Conservation (phyloP, 2,888 invertebrate genomes). For the Orchestes rusci region DNA sequence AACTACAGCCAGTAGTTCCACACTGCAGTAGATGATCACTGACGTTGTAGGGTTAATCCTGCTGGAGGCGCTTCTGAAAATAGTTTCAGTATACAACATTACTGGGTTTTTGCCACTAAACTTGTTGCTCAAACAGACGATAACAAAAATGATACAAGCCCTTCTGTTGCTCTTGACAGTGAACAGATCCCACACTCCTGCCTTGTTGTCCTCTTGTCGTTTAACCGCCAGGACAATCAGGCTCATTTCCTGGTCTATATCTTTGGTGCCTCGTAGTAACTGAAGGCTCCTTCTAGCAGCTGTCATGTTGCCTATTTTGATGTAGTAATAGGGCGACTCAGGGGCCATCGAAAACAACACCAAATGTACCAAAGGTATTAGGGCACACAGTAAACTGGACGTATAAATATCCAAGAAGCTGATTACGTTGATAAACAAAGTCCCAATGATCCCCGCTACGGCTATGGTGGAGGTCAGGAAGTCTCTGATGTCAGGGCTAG, state of each 20-base stretch:
- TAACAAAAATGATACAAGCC: slow-evolving; percentile 54
- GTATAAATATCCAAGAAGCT: slow-evolving; percentile 51
- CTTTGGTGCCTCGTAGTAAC: slow-evolving; percentile 50
- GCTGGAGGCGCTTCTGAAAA: slow-evolving; percentile 49
- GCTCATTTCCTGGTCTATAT: slow-evolving; percentile 47
- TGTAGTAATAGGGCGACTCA: slow-evolving; percentile 54
- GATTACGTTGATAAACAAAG: slow-evolving; percentile 55
- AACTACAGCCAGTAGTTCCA: slow-evolving; percentile 52
- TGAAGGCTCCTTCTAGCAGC: slow-evolving; percentile 50
- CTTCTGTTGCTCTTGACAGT: slow-evolving; percentile 52
- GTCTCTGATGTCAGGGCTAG: slow-evolving; percentile 51
- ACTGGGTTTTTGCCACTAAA: slow-evolving; percentile 58
- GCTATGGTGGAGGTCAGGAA: slow-evolving; percentile 56
- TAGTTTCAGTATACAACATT: slow-evolving; percentile 55
- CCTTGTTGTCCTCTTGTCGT: slow-evolving; percentile 46
- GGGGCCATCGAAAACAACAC: slow-evolving; percentile 55
- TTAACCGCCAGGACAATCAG: slow-evolving; percentile 36
- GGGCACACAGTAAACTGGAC: slow-evolving; percentile 51
- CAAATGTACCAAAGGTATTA: slow-evolving; percentile 52
- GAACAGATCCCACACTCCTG: slow-evolving; percentile 47
- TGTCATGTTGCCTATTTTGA: slow-evolving; percentile 41
- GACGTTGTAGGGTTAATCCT: slow-evolving; percentile 49
- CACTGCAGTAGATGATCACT: slow-evolving; percentile 52
- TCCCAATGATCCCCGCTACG: slow-evolving; percentile 46
- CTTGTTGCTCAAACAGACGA: slow-evolving; percentile 56